Percentiles rank a stretch among this genome's conserved stretches.
phyloP scores from a whole-genome alignment of 64 coral and sea anemone species.

The Stichodactyla mertensii region DNA sequence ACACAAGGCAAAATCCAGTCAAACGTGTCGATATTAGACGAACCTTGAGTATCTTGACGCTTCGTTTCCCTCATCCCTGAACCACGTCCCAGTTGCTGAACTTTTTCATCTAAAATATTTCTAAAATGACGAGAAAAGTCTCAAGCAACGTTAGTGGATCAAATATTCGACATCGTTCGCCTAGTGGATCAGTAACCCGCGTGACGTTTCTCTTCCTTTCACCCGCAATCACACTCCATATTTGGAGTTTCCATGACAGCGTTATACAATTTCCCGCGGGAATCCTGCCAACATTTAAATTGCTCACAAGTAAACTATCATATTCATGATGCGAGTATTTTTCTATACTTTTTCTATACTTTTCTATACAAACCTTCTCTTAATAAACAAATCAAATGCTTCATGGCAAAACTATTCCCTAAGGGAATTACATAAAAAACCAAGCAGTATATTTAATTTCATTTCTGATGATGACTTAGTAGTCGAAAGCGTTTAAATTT shows the following conservation, averaged over 20 bases:
- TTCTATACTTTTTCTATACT: not conserved
- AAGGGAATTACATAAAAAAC: too few species aligned
- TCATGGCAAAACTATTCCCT: too few species aligned
- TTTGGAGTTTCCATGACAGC: constrained; percentile 28
- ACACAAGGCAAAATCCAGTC: not conserved
- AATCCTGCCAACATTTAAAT: not conserved
- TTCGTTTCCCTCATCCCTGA: not conserved
- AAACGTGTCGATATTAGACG: not conserved
- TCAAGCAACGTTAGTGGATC: not conserved
- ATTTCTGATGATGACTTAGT: too few species aligned
- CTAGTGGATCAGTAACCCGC: not conserved
- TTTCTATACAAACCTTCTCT: too few species aligned
- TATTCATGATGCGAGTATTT: not conserved
- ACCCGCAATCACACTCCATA: not conserved
- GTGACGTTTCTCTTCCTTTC: not conserved
- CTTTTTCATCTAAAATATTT: not conserved
- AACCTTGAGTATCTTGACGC: not conserved
- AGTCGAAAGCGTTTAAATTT: too few species aligned
- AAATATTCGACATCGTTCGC: constrained; percentile 4
- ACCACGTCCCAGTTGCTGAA: not conserved
- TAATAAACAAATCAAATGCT: too few species aligned
- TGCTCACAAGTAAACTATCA: not conserved
- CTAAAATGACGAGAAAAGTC: not conserved
- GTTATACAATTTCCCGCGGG: not conserved
- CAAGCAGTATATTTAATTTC: too few species aligned